Evolutionary conservation across 2,113 vertebrate species (phyloP), one percentile per base, ranked within the genome.

Genomic region (Proterorhinus semilunaris): DNA sequence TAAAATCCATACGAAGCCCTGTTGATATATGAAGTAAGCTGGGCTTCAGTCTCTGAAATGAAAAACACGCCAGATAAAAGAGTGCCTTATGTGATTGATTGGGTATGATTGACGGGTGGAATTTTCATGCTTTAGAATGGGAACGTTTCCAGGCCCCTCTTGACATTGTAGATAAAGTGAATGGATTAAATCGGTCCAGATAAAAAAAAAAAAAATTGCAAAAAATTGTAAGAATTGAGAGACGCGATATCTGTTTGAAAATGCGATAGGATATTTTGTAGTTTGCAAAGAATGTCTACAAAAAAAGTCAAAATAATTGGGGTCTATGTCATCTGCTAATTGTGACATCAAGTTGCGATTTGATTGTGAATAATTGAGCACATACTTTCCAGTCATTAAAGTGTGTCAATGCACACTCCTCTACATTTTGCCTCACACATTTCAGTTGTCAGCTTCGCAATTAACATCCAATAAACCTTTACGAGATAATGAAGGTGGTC

Each of bases 381-480:
- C 49, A 10, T 17, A 21, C 52, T 55, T 55, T 21, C 27, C 17
- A 4, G 4, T 55, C 17, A 27, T 55, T 55, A 55, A 36, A 36
- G 16, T n/a, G 53, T 27, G 11, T 15, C 42, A 45, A 1, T 46
- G 1, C 16, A 43, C 36, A 49, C 43, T 6, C 63, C 45, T 73
- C 10, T 67, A 54, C 72, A 48, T 47, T 61, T 17, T 67, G 64
- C 71, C 73, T 52, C 77, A 80, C 68, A 76, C 69, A 74, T 72
- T 68, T 67, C 73, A 76, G 9, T 43, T 73, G 78, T 72, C 15
- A 21, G 66, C 75, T 80, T 76, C 76, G 75, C 81, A 73, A 80
- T 88, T 81, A 83, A 78, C 59, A 52, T 50, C 42, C 76, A 75
- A 69, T 86, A 74, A 86, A 84, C 46, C 69, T 74, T 76, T 65